Evolutionary conservation across 2,797 vertebrate species (phyloP).

Genomic region (Gymnocypris eckloni): DNA sequence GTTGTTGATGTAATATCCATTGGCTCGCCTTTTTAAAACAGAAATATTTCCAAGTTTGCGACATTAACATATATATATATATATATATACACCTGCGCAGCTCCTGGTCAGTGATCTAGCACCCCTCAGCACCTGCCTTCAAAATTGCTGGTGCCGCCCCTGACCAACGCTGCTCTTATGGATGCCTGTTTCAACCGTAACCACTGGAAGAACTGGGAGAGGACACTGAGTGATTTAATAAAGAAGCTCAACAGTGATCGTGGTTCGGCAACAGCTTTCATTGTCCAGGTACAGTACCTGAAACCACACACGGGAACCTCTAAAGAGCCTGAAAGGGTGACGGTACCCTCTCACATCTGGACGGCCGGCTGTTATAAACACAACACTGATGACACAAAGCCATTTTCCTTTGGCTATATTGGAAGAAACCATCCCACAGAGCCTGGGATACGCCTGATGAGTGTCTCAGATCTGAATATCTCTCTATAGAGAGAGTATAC

Average conservation of each 20-base stretch:
- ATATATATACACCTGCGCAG: too few species aligned
- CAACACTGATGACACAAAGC: accelerated
- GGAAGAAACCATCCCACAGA: neutral
- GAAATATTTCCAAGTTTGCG: too few species aligned
- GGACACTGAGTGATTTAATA: neutral
- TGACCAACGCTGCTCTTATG: conserved; percentile 42
- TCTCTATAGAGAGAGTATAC: too few species aligned
- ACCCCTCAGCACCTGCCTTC: too few species aligned
- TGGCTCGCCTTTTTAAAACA: too few species aligned
- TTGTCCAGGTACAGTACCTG: conserved; percentile 37
- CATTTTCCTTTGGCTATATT: conserved; percentile 45
- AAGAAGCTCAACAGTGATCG: neutral
- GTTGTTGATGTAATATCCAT: too few species aligned
- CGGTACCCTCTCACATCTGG: conserved; percentile 1
- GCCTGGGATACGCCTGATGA: neutral
- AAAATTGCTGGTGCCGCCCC: too few species aligned
- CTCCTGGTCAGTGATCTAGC: too few species aligned
- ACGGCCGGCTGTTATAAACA: neutral
- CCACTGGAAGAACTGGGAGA: neutral
- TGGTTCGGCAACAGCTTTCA: neutral
- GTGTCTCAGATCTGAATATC: neutral
- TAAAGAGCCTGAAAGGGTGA: conserved; percentile 3
- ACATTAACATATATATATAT: too few species aligned
- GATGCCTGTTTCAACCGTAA: conserved; percentile 14
- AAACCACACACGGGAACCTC: neutral